Base-by-base conservation (phyloP, 1,140 invertebrate genomes). In the Sycobia sp. region DNA sequence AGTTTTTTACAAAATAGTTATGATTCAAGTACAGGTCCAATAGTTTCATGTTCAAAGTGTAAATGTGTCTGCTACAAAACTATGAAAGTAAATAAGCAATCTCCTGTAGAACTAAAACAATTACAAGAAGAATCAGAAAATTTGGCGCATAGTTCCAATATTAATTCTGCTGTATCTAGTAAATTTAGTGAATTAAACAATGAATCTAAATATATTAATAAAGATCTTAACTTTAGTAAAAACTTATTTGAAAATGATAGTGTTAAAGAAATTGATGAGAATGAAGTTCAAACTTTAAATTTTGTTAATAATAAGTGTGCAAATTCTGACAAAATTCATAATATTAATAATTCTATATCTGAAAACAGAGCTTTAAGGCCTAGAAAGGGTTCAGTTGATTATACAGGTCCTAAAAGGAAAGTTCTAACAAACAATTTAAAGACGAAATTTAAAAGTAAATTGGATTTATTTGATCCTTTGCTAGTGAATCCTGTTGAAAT, bases 361-460 rank as follows among this genome's bases (percentile, higher is more conserved):
- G 38, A 59, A 32, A 22, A 8, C 8, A 20, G 59, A 14, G 38
- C 23, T 20, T 58, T 76, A 38, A 61, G 72, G 39, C 69, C 73
- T 16, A 67, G 72, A 22, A 74, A 69, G 53, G 60, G 46, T 57
- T 69, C 64, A 10, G 57, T 72, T 1, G 64, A 71, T 65, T 71
- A 71, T 32, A 56, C 54, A 27, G 59, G 60, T 9, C 49, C 38
- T 25, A 71, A 58, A 14, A 73, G 64, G 36, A 72, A 69, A 14
- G 65, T 63, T 43, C 2, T 22, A 20, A 8, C 54, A 0, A n/a
- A 29, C 1, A 49, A 65, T 47, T 58, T 53, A 5, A 47, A 27
- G n/a, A 36, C 8, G n/a, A 68, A 59, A 8, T 67, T 32, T 7
- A 73, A 68, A 43, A 67, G 50, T 18, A 66, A 60, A 60, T 8